Percentiles rank a stretch among this genome's conserved stretches.
Conservation (phyloP, 2,797 vertebrate species). For the Thunnus albacares region DNA sequence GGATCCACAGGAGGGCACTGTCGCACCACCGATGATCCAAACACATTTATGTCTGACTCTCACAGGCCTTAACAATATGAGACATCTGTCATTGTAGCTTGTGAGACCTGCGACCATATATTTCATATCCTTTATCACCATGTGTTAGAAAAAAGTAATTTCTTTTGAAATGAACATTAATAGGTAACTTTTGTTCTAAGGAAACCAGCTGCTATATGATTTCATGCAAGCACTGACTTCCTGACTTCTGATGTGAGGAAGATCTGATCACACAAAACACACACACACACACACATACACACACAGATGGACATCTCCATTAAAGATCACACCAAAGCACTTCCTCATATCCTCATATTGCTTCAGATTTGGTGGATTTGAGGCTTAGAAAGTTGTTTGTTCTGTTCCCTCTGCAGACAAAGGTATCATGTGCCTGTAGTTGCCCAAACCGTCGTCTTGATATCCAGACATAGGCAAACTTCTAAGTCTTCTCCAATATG, state of each 20-base stretch:
- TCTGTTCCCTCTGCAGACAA: conserved; percentile 68
- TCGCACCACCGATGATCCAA: conserved; percentile 49
- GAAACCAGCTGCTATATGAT: conserved; percentile 23
- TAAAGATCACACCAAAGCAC: conserved; percentile 62
- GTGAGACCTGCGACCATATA: background rate
- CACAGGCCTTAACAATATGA: background rate
- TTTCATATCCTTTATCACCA: conserved; percentile 18
- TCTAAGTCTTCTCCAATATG: conserved; percentile 77
- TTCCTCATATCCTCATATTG: conserved; percentile 43
- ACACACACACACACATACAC: conserved; percentile 30
- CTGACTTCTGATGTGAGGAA: conserved; percentile 22
- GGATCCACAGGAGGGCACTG: conserved; percentile 77
- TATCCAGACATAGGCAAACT: conserved; percentile 66
- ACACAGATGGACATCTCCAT: conserved; percentile 69
- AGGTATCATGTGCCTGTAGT: conserved; percentile 64
- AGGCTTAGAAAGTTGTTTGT: conserved; percentile 73
- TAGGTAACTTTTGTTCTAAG: conserved; percentile 15
- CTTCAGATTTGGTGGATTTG: conserved; percentile 72
- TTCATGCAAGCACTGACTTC: conserved; percentile 24
- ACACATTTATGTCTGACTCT: background rate
- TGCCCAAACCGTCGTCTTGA: conserved; percentile 65
- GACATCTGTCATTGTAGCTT: background rate
- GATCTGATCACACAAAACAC: conserved; percentile 29
- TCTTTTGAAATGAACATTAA: background rate
- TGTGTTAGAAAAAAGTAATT: conserved; percentile 7